These are phyloP conservation scores for Globia sparganii DNA, from an alignment of 2,888 invertebrate genomes.

Conservation along the genomic window DNA sequence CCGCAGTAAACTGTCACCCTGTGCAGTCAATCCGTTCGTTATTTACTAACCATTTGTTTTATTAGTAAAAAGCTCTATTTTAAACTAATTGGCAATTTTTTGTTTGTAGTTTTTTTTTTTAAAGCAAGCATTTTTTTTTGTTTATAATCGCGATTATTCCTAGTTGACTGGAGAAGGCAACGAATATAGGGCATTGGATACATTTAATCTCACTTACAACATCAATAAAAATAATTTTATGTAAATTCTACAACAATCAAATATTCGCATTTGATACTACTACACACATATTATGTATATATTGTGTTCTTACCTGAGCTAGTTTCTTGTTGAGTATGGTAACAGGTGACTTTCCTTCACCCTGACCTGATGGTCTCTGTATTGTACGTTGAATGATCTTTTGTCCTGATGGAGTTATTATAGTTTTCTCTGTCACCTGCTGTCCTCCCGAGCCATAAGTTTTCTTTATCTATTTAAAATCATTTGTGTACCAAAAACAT, in stretches of 20 bases:
- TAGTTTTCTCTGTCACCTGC: constrained; percentile 88
- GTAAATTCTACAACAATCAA: constrained; percentile 14
- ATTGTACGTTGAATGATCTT: constrained; percentile 89
- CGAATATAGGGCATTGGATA: constrained; percentile 43
- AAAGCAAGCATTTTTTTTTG: constrained; percentile 1
- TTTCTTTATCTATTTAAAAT: constrained; percentile 77
- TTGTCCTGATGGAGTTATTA: constrained; percentile 89
- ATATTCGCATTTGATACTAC: constrained; percentile 18
- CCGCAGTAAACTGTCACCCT: constrained; percentile 86
- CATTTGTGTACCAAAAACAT: constrained; percentile 2
- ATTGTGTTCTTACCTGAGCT: constrained; percentile 76
- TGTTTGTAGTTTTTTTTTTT: neutral
- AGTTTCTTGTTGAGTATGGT: constrained; percentile 86
- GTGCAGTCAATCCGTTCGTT: constrained; percentile 42
- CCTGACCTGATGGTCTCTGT: constrained; percentile 78
- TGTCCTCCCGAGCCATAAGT: constrained; percentile 80
- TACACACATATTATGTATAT: neutral
- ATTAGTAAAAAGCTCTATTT: constrained; percentile 30
- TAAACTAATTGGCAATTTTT: neutral
- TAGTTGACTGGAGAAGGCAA: constrained; percentile 52
- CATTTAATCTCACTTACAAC: constrained; percentile 16
- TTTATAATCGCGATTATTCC: constrained; percentile 1
- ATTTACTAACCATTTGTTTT: constrained; percentile 19
- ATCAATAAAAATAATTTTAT: constrained; percentile 8
- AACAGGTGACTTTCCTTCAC: constrained; percentile 83